Base-by-base conservation (phyloP, 2,797 vertebrate genomes). In the Hapalemur alaotrensis region DNA sequence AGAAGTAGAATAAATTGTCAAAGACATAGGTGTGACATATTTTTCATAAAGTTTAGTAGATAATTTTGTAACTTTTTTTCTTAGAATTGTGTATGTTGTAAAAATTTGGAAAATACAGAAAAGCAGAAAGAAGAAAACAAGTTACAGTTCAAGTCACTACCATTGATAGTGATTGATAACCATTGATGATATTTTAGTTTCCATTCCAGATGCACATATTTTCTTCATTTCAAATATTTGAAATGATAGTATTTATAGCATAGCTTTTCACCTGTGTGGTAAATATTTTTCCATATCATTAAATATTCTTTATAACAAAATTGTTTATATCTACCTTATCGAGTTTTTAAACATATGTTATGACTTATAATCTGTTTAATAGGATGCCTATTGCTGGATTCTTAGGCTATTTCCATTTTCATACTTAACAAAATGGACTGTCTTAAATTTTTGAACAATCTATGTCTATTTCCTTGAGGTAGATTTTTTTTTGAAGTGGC, bases 301-400 rank as follows among this genome's bases (percentile, higher is more conserved):
- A 46, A 80, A 43, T 89, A 65, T 63, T 76, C 54, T 70, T 80
- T 7, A 35, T 70, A 91, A 67, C 28, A 84, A 50, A 50, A 52
- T 57, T 93, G 13, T 30, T 88, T 30, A 63, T 82, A 32, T 87
- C 35, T 79, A 14, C 41, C n/a, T 73, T 48, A 4, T 65, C 23
- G 75, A 59, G 11, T 50, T 92, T 92, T 89, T 67, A 67, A 79
- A 79, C 23, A 32, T 82, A 6, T 4, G n/a, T 75, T 18, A 65
- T 52, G 32, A 88, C 82, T 91, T 93, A 83, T 73, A 59, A 82
- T 82, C n/a, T 86, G 35, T 82, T 93, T 70, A 57, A 63, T 67
- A 35, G n/a, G 46, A 41, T n/a, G 7, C 30, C 67, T 88, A 4
- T 57, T 87, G 43, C 23, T 87, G 7, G 63, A 83, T 4, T 41